Base-by-base conservation (phyloP, 1,140 invertebrate genomes). In the Bombus huntii region DNA sequence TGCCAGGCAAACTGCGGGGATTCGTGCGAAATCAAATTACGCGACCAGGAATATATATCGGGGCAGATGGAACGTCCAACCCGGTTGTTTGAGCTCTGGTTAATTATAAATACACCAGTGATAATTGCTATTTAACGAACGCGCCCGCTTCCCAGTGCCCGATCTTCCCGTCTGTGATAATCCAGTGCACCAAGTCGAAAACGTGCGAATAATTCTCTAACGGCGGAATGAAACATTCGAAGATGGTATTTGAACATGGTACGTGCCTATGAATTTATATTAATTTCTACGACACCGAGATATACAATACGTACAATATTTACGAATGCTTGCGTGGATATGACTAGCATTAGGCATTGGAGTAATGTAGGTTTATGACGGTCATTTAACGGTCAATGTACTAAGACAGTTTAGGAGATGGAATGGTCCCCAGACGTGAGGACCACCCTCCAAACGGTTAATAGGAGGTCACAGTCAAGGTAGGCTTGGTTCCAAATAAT, bases 51-150 rank as follows among this genome's bases (percentile, higher is more conserved):
- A 57, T 71, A 22, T 47, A 59, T 79, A 25, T 79, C 76, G 39
- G 57, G 12, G n/a, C 39, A 39, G 39, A 15, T 44, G 37, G 31
- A 47, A 3, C 42, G 70, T n/a, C 47, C 42, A 37, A 22, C 37
- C 31, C 28, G 25, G 5, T 34, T 79, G 75, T 78, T 84, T 84
- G 82, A 53, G 47, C 68, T 34, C 37, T 39, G n/a, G 82, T 84
- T 84, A 84, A 84, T 84, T 84, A 84, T 78, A 84, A 84, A 84
- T 79, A 79, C 66, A 71, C 82, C 75, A 22, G 53, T 57, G 76
- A 85, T 85, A 71, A 85, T 85, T 85, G 76, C 66, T 80, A 68
- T 80, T 85, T 80, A 79, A 85, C 42, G 66, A 85, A 80, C 81
- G 22, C 15, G 31, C 73, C 57, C 73, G 15, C 4, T 68, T n/a